These are phyloP conservation scores for Triplophysa bombifrons DNA, from an alignment of 2,797 vertebrate genomes.

Conservation along the genomic window DNA sequence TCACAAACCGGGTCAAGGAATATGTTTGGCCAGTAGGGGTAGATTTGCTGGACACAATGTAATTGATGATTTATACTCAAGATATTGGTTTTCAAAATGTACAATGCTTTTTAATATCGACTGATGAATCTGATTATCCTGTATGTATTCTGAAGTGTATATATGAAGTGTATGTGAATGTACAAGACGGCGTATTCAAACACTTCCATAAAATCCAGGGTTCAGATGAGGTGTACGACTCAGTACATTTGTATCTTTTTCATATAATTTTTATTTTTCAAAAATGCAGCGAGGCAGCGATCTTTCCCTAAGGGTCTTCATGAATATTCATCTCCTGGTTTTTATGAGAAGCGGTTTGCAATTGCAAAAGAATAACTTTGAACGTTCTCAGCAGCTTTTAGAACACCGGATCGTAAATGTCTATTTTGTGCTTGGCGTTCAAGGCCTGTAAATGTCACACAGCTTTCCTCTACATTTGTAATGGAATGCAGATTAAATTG, in stretches of 20 bases:
- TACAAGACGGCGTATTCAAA: constrained; percentile 22
- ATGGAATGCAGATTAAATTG: background rate
- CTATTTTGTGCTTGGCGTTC: constrained; percentile 1
- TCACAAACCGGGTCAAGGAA: no score
- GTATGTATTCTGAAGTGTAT: constrained; percentile 22
- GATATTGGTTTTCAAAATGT: constrained; percentile 22
- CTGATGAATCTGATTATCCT: background rate
- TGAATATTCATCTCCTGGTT: constrained; percentile 55
- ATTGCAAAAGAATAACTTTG: constrained; percentile 30
- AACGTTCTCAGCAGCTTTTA: constrained; percentile 11
- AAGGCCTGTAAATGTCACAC: constrained; percentile 24
- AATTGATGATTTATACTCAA: background rate
- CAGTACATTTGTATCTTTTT: constrained; percentile 41
- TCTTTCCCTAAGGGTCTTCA: constrained; percentile 49
- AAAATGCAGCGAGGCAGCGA: constrained; percentile 39
- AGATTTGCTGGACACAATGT: background rate
- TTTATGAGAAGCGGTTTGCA: constrained; percentile 44
- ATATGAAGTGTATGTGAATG: constrained; percentile 25
- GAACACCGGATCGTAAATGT: constrained; percentile 21
- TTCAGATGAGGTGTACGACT: constrained; percentile 41
- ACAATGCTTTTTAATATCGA: background rate
- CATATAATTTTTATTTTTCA: constrained; percentile 58
- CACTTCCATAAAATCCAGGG: constrained; percentile 14
- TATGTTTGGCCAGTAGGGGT: background rate
- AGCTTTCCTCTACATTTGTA: background rate